These are phyloP conservation scores for Gymnoscopelus microlampas DNA, from an alignment of 2,797 vertebrate species.

Conservation along the genomic window DNA sequence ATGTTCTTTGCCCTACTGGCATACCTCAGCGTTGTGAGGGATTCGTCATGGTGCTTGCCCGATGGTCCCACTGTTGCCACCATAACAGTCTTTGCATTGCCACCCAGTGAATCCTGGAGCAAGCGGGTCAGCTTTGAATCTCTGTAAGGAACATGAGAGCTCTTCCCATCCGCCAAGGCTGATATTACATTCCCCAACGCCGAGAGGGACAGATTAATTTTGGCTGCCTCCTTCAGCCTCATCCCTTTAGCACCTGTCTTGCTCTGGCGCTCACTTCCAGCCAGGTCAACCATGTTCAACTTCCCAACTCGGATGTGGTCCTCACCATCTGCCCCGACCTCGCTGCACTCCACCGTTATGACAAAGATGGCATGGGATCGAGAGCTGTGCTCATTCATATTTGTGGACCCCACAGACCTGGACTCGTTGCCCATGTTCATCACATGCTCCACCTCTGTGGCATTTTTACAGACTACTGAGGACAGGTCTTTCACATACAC, in stretches of 20 bases:
- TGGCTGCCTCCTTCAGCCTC: conserved; percentile 94
- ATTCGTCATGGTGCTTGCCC: conserved; percentile 90
- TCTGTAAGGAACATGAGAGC: conserved; percentile 94
- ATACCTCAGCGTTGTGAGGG: conserved; percentile 93
- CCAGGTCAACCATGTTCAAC: conserved; percentile 97
- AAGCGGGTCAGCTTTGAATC: conserved; percentile 97
- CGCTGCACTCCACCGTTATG: conserved; percentile 94
- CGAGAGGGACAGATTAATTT: conserved; percentile 97
- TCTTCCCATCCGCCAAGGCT: conserved; percentile 89
- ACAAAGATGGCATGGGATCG: conserved; percentile 95
- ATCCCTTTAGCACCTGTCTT: conserved; percentile 87
- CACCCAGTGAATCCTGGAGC: conserved; percentile 95
- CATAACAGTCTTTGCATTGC: conserved; percentile 97
- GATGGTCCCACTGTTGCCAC: conserved; percentile 93
- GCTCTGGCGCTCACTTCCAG: conserved; percentile 94
- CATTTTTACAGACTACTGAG: conserved; percentile 94
- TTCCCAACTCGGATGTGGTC: conserved; percentile 97
- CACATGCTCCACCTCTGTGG: conserved; percentile 94
- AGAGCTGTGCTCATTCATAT: conserved; percentile 96
- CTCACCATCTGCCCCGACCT: conserved; percentile 87
- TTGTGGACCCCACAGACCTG: conserved; percentile 91
- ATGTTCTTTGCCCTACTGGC: conserved; percentile 97
- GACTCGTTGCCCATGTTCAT: conserved; percentile 95
- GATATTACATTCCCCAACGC: conserved; percentile 97
- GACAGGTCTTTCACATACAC: conserved; percentile 94